These are phyloP conservation scores for Argynnis bischoffii DNA, from an alignment of 2,888 invertebrate genomes.

Conservation along the genomic window DNA sequence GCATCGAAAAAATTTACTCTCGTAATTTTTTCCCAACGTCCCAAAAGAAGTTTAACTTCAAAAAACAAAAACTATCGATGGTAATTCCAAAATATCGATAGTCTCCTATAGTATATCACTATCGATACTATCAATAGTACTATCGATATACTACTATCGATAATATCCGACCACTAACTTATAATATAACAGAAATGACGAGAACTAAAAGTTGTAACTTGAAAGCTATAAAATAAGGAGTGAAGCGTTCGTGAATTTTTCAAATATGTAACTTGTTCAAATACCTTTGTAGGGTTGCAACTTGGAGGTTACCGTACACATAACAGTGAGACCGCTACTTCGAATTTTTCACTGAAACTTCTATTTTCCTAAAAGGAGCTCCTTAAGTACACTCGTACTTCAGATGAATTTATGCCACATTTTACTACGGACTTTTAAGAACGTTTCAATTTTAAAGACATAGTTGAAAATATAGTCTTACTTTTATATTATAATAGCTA, in stretches of 20 bases:
- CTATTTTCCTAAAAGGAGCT: constrained; percentile 23
- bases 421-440: constrained; percentile 19
- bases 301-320: not conserved
- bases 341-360: constrained; percentile 19
- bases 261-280: constrained; percentile 13
- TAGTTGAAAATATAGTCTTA: constrained; percentile 3
- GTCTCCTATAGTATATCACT: too few species aligned
- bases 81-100: too few species aligned
- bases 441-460: constrained; percentile 16
- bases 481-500: not conserved
- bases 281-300: constrained; percentile 3
- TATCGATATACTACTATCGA: too few species aligned
- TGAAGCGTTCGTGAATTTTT: constrained; percentile 4
- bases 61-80: too few species aligned
- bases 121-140: too few species aligned
- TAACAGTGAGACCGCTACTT: constrained; percentile 5
- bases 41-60: too few species aligned
- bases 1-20: too few species aligned
- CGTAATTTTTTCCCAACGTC: too few species aligned
- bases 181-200: not conserved
- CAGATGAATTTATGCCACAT: constrained; percentile 16
- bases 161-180: too few species aligned
- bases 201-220: not conserved
- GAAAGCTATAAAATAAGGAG: constrained; percentile 5
- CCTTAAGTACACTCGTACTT: constrained; percentile 18